These are phyloP conservation scores for Peromyscus nudipes DNA, from an alignment of 2,797 vertebrate genomes.

Conservation along the genomic window DNA sequence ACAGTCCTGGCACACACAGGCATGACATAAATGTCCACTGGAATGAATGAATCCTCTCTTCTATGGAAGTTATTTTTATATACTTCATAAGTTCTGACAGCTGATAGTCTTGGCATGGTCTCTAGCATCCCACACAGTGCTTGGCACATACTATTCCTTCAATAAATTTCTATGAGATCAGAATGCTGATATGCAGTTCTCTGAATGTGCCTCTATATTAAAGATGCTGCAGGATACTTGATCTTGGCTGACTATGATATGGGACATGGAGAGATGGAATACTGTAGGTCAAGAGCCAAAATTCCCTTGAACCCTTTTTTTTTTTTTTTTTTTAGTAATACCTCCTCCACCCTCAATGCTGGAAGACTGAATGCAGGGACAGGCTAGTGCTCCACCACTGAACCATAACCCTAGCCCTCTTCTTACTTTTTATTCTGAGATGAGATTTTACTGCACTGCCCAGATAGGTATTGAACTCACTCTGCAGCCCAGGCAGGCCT, in stretches of 20 bases:
- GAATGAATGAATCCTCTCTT: slow-evolving; percentile 4
- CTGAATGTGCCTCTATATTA: not conserved
- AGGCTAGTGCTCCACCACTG: not conserved
- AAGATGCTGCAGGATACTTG: not conserved
- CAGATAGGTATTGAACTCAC: not conserved
- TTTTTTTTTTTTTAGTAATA: not conserved
- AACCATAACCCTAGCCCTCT: not conserved
- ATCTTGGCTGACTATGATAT: not conserved
- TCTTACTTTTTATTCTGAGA: not conserved
- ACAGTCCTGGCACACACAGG: not conserved
- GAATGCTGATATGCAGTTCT: not conserved
- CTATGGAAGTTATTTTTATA: not conserved
- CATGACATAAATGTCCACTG: not conserved
- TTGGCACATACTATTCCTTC: not conserved
- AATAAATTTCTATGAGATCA: slow-evolving; percentile 2
- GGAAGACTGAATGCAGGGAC: too few relatives aligned
- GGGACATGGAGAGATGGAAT: not conserved
- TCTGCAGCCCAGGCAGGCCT: not conserved
- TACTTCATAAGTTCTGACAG: not conserved
- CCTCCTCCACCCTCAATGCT: not conserved
- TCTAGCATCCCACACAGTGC: not conserved
- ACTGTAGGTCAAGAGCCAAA: not conserved
- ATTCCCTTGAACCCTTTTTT: not conserved
- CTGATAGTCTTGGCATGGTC: not conserved
- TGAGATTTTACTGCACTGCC: not conserved